Conservation (phyloP, 2,888 invertebrate genomes). For the Tribolium freemani region DNA sequence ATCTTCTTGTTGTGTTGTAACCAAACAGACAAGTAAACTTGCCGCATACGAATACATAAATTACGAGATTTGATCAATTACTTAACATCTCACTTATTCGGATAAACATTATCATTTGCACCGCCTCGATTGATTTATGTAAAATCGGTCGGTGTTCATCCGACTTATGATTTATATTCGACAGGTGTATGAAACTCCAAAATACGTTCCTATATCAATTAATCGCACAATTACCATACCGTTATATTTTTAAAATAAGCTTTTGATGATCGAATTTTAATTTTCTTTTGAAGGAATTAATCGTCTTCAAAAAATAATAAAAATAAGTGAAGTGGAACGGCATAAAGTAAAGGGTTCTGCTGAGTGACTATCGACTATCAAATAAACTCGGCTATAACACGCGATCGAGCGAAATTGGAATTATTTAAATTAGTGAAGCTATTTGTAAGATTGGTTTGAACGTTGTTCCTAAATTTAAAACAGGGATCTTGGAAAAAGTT, state of each 20-base stretch:
- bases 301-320: neutral
- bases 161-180: slow-evolving; percentile 28
- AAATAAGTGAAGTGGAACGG: neutral
- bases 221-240: neutral
- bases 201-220: slow-evolving; percentile 9
- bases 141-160: neutral
- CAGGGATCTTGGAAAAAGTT: neutral
- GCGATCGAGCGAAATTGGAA: slow-evolving; percentile 9
- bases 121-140: slow-evolving; percentile 31
- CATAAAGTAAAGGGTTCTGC: neutral
- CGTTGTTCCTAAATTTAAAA: neutral
- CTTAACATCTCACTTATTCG: slow-evolving; percentile 37
- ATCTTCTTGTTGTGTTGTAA: neutral
- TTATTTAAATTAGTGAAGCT: slow-evolving; percentile 12
- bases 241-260: neutral
- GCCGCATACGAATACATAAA: slow-evolving; percentile 25
- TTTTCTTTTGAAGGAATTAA: neutral
- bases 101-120: slow-evolving; percentile 40
- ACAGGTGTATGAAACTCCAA: slow-evolving; percentile 24
- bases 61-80: slow-evolving; percentile 38
- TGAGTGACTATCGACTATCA: neutral
- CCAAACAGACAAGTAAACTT: neutral
- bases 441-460: slow-evolving; percentile 3
- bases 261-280: neutral
- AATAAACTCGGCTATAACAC: neutral